phyloP scores from a whole-genome alignment of 2,113 vertebrate genomes.

The Ammospiza nelsoni region DNA sequence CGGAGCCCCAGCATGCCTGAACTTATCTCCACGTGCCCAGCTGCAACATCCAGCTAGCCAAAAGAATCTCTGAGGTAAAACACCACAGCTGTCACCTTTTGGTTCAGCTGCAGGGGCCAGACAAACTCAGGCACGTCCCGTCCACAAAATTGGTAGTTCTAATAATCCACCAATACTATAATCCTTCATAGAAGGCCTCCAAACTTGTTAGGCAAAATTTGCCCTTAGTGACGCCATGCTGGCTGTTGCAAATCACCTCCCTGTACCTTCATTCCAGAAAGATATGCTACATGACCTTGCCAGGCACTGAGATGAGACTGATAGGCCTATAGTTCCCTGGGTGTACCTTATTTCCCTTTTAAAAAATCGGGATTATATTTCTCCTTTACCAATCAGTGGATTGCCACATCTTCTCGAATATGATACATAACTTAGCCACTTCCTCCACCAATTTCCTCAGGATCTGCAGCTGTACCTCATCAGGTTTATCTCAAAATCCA shows the following conservation, averaged over 20 bases:
- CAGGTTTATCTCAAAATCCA: background rate
- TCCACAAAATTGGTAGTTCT: no score
- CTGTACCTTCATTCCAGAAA: background rate
- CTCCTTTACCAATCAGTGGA: background rate
- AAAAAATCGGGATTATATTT: background rate
- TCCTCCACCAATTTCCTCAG: background rate
- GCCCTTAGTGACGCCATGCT: background rate
- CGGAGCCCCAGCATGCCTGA: no score
- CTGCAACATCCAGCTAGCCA: no score
- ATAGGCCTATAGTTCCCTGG: background rate
- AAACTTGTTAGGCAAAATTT: background rate
- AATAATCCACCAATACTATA: background rate
- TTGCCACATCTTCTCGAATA: background rate
- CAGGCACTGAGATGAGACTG: background rate
- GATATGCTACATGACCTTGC: background rate
- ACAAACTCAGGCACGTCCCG: no score
- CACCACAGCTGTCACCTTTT: no score
- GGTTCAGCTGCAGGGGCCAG: no score
- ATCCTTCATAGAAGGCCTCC: background rate
- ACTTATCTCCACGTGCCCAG: no score
- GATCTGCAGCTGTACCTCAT: background rate
- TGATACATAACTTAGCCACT: no score
- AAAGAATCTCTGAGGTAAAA: no score
- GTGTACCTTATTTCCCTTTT: background rate
- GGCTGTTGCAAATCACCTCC: background rate